These are phyloP conservation scores for Pantherophis guttatus DNA, from an alignment of 2,113 vertebrate genomes.

Conservation along the genomic window DNA sequence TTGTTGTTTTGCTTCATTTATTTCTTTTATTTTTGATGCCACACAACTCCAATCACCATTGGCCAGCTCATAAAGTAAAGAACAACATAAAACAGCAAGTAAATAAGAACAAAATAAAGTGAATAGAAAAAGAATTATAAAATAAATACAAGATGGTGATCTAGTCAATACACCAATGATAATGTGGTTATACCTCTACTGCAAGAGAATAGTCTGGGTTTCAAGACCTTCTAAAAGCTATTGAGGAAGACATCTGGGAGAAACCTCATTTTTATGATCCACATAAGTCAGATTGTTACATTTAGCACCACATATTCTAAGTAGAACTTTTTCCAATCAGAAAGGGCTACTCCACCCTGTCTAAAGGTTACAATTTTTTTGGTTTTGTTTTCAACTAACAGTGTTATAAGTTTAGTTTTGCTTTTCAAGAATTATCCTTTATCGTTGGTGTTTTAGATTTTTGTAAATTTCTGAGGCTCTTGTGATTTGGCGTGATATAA, in stretches of 20 bases:
- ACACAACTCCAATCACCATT: neutral
- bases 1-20: neutral
- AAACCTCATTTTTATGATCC: neutral
- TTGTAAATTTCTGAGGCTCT: neutral
- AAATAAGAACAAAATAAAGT: neutral
- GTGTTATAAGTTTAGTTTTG: neutral
- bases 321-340: neutral
- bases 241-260: neutral
- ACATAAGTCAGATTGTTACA: neutral
- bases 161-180: neutral
- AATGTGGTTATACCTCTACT: neutral
- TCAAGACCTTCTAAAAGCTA: neutral
- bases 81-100: neutral
- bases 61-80: neutral
- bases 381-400: neutral
- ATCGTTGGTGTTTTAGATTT: neutral
- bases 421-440: neutral
- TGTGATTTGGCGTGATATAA: neutral
- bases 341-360: neutral
- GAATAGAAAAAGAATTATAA: neutral
- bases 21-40: neutral
- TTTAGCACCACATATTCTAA: neutral
- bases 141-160: neutral
- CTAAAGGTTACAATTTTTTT: neutral
- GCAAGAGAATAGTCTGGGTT: neutral